These are phyloP conservation scores for Manis javanica DNA, from an alignment of 2,797 vertebrate species.

Conservation along the genomic window DNA sequence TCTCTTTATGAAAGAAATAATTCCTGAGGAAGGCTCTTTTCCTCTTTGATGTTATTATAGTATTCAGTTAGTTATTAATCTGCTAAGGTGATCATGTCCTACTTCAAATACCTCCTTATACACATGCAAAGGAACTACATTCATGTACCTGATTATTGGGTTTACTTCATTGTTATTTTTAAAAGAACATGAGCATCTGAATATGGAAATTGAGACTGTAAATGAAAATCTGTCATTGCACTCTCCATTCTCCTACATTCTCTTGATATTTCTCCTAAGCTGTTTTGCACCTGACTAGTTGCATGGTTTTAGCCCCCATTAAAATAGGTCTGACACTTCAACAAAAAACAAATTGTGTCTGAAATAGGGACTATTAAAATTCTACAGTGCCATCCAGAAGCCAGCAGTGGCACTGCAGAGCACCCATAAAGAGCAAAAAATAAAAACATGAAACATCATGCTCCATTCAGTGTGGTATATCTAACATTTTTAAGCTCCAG, in stretches of 20 bases:
- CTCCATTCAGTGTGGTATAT: not conserved
- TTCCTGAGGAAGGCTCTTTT: slow-evolving; percentile 40
- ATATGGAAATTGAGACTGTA: slow-evolving; percentile 62
- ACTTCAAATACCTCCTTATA: slow-evolving; percentile 38
- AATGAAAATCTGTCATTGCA: slow-evolving; percentile 53
- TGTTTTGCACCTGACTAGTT: slow-evolving; percentile 72
- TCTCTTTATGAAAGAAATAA: slow-evolving; percentile 68
- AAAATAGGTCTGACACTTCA: slow-evolving; percentile 75
- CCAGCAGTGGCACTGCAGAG: slow-evolving; percentile 56
- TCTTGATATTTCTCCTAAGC: slow-evolving; percentile 60
- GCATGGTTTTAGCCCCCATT: slow-evolving; percentile 67
- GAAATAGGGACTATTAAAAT: slow-evolving; percentile 81
- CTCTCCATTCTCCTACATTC: slow-evolving; percentile 53
- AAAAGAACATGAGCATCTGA: slow-evolving; percentile 60
- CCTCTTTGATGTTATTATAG: slow-evolving; percentile 48
- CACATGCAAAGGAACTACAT: not conserved
- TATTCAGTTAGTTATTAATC: slow-evolving; percentile 7
- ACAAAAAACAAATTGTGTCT: slow-evolving; percentile 78
- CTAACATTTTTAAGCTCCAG: slow-evolving; percentile 61
- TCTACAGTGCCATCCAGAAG: slow-evolving; percentile 71
- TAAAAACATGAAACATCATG: slow-evolving; percentile 52
- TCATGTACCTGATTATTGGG: slow-evolving; percentile 36
- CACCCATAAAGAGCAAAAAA: slow-evolving; percentile 60
- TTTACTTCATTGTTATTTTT: slow-evolving; percentile 68
- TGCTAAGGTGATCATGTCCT: slow-evolving; percentile 27